phyloP scores from a whole-genome alignment of 2,113 vertebrate genomes.

The Gambusia affinis region DNA sequence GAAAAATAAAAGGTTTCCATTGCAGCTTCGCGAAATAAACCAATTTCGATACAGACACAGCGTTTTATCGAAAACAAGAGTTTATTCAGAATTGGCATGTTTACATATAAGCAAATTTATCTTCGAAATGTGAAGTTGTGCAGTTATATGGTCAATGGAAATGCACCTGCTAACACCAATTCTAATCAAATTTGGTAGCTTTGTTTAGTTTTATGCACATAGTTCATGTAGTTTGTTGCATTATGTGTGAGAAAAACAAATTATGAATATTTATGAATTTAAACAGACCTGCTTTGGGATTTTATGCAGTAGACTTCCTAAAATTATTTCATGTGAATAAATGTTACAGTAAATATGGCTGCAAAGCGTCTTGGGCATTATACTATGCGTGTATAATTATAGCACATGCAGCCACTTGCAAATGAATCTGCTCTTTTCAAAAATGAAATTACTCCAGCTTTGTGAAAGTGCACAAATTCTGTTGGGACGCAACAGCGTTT shows the following conservation, averaged over 20 bases:
- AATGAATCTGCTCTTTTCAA: too few relatives aligned
- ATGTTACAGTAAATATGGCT: background rate
- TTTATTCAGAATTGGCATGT: too few relatives aligned
- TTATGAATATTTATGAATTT: background rate
- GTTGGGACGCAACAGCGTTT: background rate
- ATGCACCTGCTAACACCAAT: background rate
- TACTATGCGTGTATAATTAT: background rate
- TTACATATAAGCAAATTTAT: too few relatives aligned
- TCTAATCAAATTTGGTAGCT: background rate
- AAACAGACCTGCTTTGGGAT: background rate
- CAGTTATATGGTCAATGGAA: too few relatives aligned
- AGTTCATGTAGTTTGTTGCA: background rate
- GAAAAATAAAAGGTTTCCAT: too few relatives aligned
- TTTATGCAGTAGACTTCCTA: background rate
- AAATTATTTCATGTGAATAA: background rate
- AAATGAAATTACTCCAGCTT: background rate
- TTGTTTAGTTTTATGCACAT: background rate
- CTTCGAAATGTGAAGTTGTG: too few relatives aligned
- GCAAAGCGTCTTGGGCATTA: background rate
- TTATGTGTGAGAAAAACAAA: background rate
- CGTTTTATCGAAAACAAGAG: too few relatives aligned
- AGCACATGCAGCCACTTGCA: background rate
- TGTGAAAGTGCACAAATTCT: background rate
- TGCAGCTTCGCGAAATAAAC: too few relatives aligned
- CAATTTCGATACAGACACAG: too few relatives aligned